phyloP scores from a whole-genome alignment of 2,113 vertebrate genomes.

The Turnix velox region DNA sequence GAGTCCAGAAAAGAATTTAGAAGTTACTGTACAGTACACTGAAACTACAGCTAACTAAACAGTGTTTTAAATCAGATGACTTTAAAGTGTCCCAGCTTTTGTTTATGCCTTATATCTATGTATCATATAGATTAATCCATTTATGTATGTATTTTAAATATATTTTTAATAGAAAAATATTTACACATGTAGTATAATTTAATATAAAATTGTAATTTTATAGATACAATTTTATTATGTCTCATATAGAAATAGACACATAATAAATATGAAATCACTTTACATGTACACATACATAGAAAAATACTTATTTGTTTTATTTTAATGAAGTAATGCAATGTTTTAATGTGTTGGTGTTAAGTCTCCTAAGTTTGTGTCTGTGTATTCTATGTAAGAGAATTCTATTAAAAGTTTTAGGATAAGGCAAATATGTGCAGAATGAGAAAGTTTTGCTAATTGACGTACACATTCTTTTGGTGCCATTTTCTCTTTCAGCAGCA shows the following conservation, averaged over 20 bases:
- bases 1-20: not conserved
- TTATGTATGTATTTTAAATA: too few relatives aligned
- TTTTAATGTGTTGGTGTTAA: not conserved
- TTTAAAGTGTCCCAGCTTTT: not conserved
- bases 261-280: not conserved
- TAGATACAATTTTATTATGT: not conserved
- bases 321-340: not conserved
- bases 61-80: not conserved
- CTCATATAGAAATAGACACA: not conserved
- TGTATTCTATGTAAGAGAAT: accelerated
- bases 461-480: not conserved
- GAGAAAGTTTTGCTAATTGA: not conserved
- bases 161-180: too few relatives aligned
- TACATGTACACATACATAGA: not conserved
- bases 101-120: too few relatives aligned
- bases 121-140: too few relatives aligned
- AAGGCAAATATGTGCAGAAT: not conserved
- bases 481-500: not conserved
- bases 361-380: not conserved
- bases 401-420: not conserved
- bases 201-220: not conserved
- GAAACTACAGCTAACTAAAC: not conserved
- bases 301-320: not conserved
- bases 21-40: not conserved
- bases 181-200: not conserved